Base-by-base conservation (phyloP, 2,888 invertebrate species). In the Scaptomyza cyrtandrae region DNA sequence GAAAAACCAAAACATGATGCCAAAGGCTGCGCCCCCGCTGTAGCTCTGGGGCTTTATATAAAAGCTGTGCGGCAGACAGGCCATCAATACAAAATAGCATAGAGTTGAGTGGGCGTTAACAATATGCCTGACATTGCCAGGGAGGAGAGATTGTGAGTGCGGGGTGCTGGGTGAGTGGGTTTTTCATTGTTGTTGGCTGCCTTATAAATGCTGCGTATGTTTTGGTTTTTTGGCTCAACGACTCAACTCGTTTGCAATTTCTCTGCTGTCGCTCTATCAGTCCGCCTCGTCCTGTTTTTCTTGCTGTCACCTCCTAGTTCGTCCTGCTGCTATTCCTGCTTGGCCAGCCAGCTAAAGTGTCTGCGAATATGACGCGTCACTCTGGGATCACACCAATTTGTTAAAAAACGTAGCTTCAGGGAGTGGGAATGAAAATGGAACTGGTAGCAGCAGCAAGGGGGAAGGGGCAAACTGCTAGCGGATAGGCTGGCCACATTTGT, bases 341-440 rank as follows among this genome's bases (percentile, higher is more conserved):
- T 68, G 59, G 59, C 46, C 78, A 78, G 75, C 54, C 75, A 57
- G 88, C 78, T 85, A 87, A 87, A 82, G 83, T 85, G 83, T 87
- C 83, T 87, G 83, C 80, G 88, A 81, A 88, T 86, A 79, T 84
- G 84, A 78, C 78, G 84, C 78, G 86, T 89, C 86, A 86, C 83
- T 88, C 85, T 73, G 86, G 83, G 85, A 86, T 88, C 87, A 88
- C 89, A 88, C 89, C 89, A 88, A 88, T 88, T 89, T 86, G 88
- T 88, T 88, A 86, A 81, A 75, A 87, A 87, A 88, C 72, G 61
- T 65, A 57, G 59, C 65, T 52, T 6, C 66, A 19, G 49, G 57
- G 45, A 6, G 11, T 14, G 24, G 11, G 44, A 44, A 44, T 13
- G 13, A 6, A 24, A 13, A 24, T 16, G 24, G 44, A 24, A 13